Conservation (phyloP, 2,113 vertebrate species). For the Phaethon lepturus region DNA sequence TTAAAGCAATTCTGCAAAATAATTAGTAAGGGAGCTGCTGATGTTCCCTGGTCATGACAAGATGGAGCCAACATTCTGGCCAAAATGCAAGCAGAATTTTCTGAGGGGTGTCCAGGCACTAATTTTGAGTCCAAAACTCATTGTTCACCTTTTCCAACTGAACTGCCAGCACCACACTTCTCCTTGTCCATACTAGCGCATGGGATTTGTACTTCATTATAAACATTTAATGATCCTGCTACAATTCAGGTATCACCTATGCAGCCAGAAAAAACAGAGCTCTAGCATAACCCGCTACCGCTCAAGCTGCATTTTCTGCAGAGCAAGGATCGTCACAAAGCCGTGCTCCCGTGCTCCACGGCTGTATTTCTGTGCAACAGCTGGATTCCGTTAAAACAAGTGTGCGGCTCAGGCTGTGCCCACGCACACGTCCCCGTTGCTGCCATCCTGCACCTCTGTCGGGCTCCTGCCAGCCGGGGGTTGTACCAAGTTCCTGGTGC, state of each 20-base stretch:
- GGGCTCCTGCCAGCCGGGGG: neutral
- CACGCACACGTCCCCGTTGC: fast-evolving
- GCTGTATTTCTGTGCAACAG: neutral
- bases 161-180: neutral
- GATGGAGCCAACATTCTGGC: neutral
- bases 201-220: neutral
- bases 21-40: neutral
- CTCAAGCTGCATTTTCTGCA: neutral
- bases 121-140: neutral
- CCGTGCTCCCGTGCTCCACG: neutral
- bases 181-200: neutral
- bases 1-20: neutral
- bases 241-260: neutral
- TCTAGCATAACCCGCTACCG: neutral
- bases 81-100: neutral
- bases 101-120: neutral
- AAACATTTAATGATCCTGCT: neutral
- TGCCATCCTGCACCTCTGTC: neutral
- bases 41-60: neutral
- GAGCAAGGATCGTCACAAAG: neutral
- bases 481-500: neutral
- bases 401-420: fast-evolving
- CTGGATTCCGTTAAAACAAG: neutral
- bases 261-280: neutral
- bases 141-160: neutral